Evolutionary conservation across 2,888 invertebrate genomes (phyloP).

Genomic region (Phortica okadai): DNA sequence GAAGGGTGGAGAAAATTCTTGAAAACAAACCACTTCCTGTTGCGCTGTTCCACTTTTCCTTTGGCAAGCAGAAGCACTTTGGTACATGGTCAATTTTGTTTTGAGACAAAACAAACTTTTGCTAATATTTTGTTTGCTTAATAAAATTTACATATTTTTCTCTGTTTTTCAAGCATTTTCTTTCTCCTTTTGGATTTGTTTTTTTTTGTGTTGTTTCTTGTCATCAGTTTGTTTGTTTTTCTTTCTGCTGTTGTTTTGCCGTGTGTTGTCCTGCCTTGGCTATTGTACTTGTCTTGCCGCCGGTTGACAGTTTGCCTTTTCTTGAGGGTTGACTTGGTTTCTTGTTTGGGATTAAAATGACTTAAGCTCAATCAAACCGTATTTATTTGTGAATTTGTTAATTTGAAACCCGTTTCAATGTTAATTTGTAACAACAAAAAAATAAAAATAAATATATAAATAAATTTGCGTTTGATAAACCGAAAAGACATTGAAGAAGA

Average conservation of each 20-base stretch:
- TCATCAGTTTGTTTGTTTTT: slow-evolving; percentile 2
- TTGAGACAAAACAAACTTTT: slow-evolving; percentile 19
- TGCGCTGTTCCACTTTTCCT: slow-evolving; percentile 12
- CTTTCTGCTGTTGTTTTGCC: background rate
- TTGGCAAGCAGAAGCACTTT: background rate
- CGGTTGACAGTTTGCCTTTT: background rate
- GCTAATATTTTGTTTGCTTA: slow-evolving; percentile 33
- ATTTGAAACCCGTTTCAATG: slow-evolving; percentile 32
- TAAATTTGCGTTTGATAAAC: no score
- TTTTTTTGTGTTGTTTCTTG: background rate
- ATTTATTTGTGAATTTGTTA: slow-evolving; percentile 33
- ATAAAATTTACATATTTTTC: slow-evolving; percentile 32
- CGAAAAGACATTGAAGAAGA: no score
- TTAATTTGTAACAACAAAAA: background rate
- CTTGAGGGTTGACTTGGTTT: background rate
- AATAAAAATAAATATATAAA: background rate
- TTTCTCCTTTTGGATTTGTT: background rate
- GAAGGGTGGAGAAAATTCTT: background rate
- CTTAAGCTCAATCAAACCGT: slow-evolving; percentile 30
- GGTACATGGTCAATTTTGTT: background rate
- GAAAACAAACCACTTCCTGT: slow-evolving; percentile 27
- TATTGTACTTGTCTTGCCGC: background rate
- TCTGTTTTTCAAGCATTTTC: slow-evolving; percentile 2
- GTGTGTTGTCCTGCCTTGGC: slow-evolving; percentile 7
- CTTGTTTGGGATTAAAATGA: slow-evolving; percentile 20